Conservation (phyloP, 2,113 vertebrate species). For the Egretta garzetta region DNA sequence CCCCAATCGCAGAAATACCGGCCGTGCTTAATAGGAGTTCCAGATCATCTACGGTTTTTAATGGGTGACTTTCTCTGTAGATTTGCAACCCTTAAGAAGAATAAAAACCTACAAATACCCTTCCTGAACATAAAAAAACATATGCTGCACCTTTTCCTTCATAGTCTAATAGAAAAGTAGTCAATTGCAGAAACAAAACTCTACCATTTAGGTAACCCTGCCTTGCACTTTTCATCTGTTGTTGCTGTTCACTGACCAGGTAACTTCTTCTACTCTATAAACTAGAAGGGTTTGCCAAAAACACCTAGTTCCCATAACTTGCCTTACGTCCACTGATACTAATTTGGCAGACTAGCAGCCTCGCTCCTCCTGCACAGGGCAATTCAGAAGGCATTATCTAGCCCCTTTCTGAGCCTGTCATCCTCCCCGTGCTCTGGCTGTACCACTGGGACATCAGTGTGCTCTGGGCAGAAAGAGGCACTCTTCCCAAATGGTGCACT, state of each 20-base stretch:
- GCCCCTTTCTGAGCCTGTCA: background rate
- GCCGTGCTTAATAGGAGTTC: background rate
- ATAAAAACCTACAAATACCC: background rate
- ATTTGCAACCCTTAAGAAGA: background rate
- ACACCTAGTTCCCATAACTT: background rate
- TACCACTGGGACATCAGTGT: background rate
- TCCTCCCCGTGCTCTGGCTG: background rate
- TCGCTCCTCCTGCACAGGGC: fast-evolving
- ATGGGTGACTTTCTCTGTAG: background rate
- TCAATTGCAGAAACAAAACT: background rate
- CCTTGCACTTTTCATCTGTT: background rate
- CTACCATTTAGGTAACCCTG: background rate
- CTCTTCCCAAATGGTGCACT: background rate
- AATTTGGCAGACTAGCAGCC: background rate
- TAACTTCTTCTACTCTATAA: background rate
- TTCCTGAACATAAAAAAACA: background rate
- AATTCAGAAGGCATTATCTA: background rate
- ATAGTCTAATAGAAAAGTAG: background rate
- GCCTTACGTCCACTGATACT: background rate
- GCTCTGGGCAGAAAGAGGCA: background rate
- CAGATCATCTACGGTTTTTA: background rate
- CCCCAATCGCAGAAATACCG: background rate
- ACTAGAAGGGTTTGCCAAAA: background rate
- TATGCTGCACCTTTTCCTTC: background rate
- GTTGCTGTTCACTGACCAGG: background rate